Percentiles rank a stretch among this genome's conserved stretches.
These are phyloP conservation scores for Plotosus lineatus DNA, from an alignment of 2,113 vertebrate species.

Conservation along the genomic window DNA sequence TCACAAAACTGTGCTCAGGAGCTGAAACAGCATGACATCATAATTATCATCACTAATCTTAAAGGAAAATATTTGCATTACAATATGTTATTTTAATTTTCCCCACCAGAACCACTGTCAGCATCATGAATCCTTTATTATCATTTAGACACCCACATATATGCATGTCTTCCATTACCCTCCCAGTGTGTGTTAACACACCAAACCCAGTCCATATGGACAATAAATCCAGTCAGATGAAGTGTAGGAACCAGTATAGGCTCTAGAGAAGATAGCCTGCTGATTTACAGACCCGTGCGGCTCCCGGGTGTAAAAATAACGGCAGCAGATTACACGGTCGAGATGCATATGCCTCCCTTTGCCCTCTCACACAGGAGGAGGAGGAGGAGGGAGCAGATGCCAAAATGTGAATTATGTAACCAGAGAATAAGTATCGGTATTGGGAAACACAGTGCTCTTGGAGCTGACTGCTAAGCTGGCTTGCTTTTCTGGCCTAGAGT, in stretches of 20 bases:
- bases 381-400: constrained; percentile 43
- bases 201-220: constrained; percentile 35
- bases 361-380: constrained; percentile 1
- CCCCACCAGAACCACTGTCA: background rate
- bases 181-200: constrained; percentile 18
- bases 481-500: constrained; percentile 33
- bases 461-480: constrained; percentile 20
- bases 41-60: constrained; percentile 18
- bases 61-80: constrained; percentile 7
- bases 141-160: constrained; percentile 9
- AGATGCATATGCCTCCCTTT: constrained; percentile 38
- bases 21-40: constrained; percentile 4
- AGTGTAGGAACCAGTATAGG: constrained; percentile 55
- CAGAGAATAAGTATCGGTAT: constrained; percentile 44
- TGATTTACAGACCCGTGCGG: constrained; percentile 66
- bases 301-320: constrained; percentile 71
- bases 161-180: background rate
- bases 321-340: constrained; percentile 58
- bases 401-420: constrained; percentile 55
- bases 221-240: constrained; percentile 61
- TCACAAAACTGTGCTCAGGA: background rate
- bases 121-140: constrained; percentile 1
- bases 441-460: constrained; percentile 29
- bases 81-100: constrained; percentile 7
- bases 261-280: constrained; percentile 50